phyloP scores from a whole-genome alignment of 1,140 invertebrate species.

The Formica exsecta region DNA sequence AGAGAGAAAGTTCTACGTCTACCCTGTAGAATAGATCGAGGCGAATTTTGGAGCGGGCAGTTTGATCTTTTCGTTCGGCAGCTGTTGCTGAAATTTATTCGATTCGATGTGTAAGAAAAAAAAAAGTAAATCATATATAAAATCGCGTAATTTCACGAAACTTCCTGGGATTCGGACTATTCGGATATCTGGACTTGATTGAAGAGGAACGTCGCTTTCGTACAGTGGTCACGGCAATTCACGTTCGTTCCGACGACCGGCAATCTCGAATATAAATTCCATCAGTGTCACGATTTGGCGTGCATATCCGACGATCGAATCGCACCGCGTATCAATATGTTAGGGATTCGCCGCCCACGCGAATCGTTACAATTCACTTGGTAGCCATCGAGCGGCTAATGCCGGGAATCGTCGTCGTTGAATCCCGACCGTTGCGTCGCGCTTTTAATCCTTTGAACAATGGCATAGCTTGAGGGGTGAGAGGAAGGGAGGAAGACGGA shows the following conservation, averaged over 20 bases:
- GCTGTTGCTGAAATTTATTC: constrained; percentile 54
- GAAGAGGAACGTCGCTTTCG: neutral
- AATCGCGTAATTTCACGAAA: constrained; percentile 39
- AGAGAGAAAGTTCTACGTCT: neutral
- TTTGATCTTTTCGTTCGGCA: neutral
- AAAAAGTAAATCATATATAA: neutral
- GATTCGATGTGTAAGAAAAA: neutral
- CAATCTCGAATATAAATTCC: constrained; percentile 67
- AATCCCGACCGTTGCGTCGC: neutral
- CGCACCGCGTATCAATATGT: constrained; percentile 61
- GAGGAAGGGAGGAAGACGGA: too few relatives aligned
- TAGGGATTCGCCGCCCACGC: constrained; percentile 56
- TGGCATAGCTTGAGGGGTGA: neutral
- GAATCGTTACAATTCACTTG: constrained; percentile 51
- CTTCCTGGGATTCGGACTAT: constrained; percentile 51
- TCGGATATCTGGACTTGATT: neutral
- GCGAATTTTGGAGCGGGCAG: neutral
- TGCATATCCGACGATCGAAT: constrained; percentile 70
- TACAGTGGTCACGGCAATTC: neutral
- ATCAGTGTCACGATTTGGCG: constrained; percentile 52
- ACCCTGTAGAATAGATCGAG: neutral
- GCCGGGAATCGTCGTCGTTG: constrained; percentile 14
- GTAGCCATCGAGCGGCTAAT: neutral
- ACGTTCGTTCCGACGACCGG: constrained; percentile 23
- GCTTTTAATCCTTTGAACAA: constrained; percentile 18